Evolutionary conservation across 2,113 vertebrate species (phyloP).

Genomic region (Meles meles): DNA sequence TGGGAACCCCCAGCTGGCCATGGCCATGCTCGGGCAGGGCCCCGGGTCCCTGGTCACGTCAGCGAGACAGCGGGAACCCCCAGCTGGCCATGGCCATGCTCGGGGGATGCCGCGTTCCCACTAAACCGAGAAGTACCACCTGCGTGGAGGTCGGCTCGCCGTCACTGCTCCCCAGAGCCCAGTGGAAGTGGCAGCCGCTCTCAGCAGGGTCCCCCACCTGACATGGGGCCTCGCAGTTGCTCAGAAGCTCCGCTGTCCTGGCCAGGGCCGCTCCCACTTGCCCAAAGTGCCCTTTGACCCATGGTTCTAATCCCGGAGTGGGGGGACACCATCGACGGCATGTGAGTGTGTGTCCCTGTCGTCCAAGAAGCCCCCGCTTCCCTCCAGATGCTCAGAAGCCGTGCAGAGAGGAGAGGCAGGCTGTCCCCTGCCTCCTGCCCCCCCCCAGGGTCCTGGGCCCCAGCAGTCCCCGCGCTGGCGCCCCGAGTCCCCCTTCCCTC

Average conservation of each 20-base stretch:
- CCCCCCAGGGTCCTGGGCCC: not conserved
- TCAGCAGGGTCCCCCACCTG: accelerated
- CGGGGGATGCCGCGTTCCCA: accelerated
- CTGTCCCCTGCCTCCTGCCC: not conserved
- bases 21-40: not conserved
- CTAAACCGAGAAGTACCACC: accelerated
- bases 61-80: not conserved
- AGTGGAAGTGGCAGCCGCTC: accelerated
- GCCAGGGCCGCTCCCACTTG: accelerated
- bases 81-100: no score
- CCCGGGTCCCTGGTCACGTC: not conserved
- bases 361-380: not conserved
- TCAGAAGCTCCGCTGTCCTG: accelerated
- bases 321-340: not conserved
- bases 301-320: accelerated
- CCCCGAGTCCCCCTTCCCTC: not conserved
- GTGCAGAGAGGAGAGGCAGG: not conserved
- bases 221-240: accelerated
- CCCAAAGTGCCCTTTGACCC: not conserved
- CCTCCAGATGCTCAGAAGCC: not conserved
- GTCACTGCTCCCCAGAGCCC: not conserved
- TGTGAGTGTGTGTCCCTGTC: not conserved
- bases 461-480: accelerated
- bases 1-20: accelerated
- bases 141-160: not conserved